Conservation (phyloP, 2,888 invertebrate species). For the Cataglyphis rosenhaueri region DNA sequence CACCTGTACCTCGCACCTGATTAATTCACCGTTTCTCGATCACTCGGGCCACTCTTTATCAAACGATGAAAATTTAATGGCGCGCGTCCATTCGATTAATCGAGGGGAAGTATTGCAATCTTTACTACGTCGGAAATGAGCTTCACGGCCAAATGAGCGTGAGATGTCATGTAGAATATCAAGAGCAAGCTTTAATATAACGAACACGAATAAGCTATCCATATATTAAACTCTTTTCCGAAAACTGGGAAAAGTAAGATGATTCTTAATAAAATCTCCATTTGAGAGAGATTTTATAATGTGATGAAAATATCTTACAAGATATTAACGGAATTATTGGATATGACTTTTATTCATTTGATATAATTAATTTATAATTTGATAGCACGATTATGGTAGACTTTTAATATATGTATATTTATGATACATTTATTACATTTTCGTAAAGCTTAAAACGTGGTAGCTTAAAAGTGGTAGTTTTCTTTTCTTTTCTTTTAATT, state of each 20-base stretch:
- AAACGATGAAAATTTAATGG: conserved; percentile 44
- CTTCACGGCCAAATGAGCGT: conserved; percentile 30
- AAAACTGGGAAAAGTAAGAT: neutral
- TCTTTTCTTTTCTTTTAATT: conserved; percentile 57
- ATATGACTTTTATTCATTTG: neutral
- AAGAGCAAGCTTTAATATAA: neutral
- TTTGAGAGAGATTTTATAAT: too few relatives aligned
- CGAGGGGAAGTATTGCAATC: conserved; percentile 41
- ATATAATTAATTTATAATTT: neutral
- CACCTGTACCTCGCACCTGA: conserved; percentile 55
- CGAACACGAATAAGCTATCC: neutral
- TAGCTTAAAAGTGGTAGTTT: conserved; percentile 13
- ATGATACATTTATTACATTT: conserved; percentile 47
- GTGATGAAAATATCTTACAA: neutral
- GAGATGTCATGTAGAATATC: neutral
- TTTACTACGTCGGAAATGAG: conserved; percentile 35
- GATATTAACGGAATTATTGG: neutral
- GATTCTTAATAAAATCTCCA: neutral
- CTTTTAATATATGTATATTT: neutral
- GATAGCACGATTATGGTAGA: neutral
- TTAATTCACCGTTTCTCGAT: conserved; percentile 44
- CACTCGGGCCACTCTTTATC: conserved; percentile 28
- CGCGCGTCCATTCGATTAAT: conserved; percentile 38
- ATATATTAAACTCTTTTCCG: neutral
- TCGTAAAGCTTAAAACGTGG: conserved; percentile 52